Evolutionary conservation across 2,113 vertebrate species (phyloP), one percentile per base, ranked within the genome.

Genomic region (Callorhinus ursinus): DNA sequence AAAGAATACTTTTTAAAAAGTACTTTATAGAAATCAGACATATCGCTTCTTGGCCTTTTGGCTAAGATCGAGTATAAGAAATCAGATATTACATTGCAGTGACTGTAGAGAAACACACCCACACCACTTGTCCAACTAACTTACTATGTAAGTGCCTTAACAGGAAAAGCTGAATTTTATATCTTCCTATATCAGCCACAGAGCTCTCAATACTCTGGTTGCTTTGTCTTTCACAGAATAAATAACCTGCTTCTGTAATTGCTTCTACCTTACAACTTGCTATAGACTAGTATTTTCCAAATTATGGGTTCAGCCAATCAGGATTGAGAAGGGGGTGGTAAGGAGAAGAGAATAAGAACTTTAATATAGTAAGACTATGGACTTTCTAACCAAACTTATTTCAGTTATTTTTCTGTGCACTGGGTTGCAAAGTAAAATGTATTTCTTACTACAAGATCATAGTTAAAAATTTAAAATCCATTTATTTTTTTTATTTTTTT

Each of bases 191-290:
- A 72, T 55, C 21, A 96, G 12, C 24, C 31, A 55, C 28, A 71
- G n/a, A 74, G 19, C 33, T 94, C 51, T 95, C 83, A 96, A 84
- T 53, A 26, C 28, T 69, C 67, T 94, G 82, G 7, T 31, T 72
- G 83, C n/a, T 85, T 83, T 72, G 39, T 85, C 10, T 72, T 93
- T 80, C 36, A 90, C 42, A 79, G 53, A 72, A 3, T 93, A 87
- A 55, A 87, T 87, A 89, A 42, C 24, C 39, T 51, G 1, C 49
- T 94, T 84, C 55, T 93, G 39, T 16, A 61, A 86, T 36, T 87
- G 39, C 21, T 69, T 93, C 84, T 92, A 67, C 55, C 15, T 89
- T 96, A 82, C 33, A 89, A 72, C 61, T 88, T 94, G 49, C 3
- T 93, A 21, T 24, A 92, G n/a, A 89, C 24, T 11, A 59, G 11